Percentiles rank a stretch among this genome's conserved stretches.
phyloP scores from a whole-genome alignment of 2,113 vertebrate genomes.

The Pyrgilauda ruficollis region DNA sequence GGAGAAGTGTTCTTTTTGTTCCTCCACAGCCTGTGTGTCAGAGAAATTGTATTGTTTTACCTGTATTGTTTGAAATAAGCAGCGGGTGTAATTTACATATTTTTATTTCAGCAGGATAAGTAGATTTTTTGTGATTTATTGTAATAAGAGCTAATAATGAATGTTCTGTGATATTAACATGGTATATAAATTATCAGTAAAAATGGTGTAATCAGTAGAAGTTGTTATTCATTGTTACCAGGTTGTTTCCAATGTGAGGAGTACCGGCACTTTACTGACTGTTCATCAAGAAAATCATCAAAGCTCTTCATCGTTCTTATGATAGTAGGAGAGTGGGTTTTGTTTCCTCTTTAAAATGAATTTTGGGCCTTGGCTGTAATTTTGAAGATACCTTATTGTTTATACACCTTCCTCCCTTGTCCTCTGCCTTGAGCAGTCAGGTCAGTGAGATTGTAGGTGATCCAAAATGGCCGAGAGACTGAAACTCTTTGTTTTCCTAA shows the following conservation, averaged over 20 bases:
- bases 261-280: not conserved
- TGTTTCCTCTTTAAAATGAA: not conserved
- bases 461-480: not conserved
- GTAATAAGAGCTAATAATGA: conserved; percentile 10
- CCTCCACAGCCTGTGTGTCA: not conserved
- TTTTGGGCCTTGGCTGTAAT: not conserved
- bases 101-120: conserved; percentile 16
- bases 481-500: not conserved
- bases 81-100: not conserved
- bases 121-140: conserved; percentile 5
- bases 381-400: not conserved
- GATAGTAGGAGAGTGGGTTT: not conserved
- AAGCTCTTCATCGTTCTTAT: not conserved
- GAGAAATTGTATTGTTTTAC: conserved; percentile 17
- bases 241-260: not conserved
- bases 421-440: not conserved
- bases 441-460: not conserved
- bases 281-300: not conserved
- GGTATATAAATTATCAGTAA: not conserved
- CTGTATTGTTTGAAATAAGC: conserved; percentile 14
- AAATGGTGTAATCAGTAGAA: not conserved
- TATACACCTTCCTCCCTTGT: not conserved
- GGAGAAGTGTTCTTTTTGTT: not conserved
- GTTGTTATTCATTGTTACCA: not conserved
- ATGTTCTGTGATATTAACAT: not conserved